Base-by-base conservation (phyloP, 2,797 vertebrate species). In the Chrosomus eos region DNA sequence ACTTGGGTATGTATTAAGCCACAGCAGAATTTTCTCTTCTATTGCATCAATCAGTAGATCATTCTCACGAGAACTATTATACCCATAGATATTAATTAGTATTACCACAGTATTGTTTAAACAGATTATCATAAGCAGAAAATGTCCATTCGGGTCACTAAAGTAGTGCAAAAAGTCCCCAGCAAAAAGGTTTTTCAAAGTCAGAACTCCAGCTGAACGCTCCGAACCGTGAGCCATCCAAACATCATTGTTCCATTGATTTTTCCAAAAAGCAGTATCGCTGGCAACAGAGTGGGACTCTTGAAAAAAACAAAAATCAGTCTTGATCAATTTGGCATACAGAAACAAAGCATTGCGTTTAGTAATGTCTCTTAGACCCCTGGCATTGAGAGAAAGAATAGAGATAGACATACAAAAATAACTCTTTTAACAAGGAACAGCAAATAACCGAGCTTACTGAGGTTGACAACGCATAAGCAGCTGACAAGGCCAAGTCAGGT, bases 81-180 rank as follows among this genome's bases (percentile, higher is more conserved):
- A 62, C 23, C 21, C 75, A 40, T 60, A 77, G 21, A 77, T 77
- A 38, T 76, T 76, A 68, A 72, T 58, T 2, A 48, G 18, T 26
- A 60, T 66, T 38, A 80, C 23, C 7, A 80, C 36, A 55, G 13
- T 13, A 13, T 51, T 68, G 21, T 73, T 43, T n/a, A 40, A 14
- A 45, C 31, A 40, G 0, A 43, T 62, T 13, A 78, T 62, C 74
- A 84, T 33, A 6, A 78, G 16, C 21, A 64, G 31, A 62, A 78
- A 78, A 43, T 78, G 36, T 43, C 76, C 36, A 3, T 43, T 78
- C 8, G 7, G 33, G 33, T 38, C 19, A 11, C 66, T 10, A 18
- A 68, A 68, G 7, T 68, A 36, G 33, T 68, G 33, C 3, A 68
- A 23, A 23, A 36, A 1, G 9, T 36, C 33, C 8, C 33, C 66